Evolutionary conservation across 2,113 vertebrate species (phyloP).

Genomic region (Arenaria interpres): DNA sequence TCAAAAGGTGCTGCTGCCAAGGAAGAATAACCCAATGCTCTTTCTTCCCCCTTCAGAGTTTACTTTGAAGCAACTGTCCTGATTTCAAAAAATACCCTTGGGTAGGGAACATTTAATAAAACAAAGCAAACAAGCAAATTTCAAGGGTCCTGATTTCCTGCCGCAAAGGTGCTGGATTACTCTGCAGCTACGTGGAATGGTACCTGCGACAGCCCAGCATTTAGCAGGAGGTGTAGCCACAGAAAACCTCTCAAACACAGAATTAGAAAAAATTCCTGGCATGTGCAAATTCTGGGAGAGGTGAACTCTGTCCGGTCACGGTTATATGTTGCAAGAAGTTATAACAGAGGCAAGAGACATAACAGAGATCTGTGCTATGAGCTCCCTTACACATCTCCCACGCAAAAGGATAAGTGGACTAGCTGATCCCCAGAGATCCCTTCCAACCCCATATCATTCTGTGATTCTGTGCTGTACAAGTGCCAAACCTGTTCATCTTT

Average conservation of each 20-base stretch:
- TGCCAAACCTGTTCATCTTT: neutral
- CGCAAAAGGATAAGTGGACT: neutral
- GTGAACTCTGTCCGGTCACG: slow-evolving; percentile 11
- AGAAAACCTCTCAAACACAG: neutral
- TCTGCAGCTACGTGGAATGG: neutral
- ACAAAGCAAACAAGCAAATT: neutral
- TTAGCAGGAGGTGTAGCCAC: neutral
- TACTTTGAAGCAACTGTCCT: neutral
- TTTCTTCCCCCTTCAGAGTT: neutral
- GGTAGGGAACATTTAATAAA: neutral
- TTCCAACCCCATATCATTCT: no score
- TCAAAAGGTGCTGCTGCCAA: neutral
- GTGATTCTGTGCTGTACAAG: neutral
- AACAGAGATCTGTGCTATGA: neutral
- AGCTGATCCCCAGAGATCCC: no score
- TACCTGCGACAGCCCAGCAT: neutral
- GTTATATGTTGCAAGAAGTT: neutral
- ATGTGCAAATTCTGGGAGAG: slow-evolving; percentile 3
- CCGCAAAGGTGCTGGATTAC: neutral
- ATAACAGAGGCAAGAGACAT: neutral
- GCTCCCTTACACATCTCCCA: neutral
- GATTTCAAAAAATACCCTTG: neutral
- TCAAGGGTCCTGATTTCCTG: neutral
- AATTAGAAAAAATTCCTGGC: slow-evolving; percentile 11
- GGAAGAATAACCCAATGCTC: neutral